Evolutionary conservation across 2,797 vertebrate genomes (phyloP).

Genomic region (Corythornis leucogaster): DNA sequence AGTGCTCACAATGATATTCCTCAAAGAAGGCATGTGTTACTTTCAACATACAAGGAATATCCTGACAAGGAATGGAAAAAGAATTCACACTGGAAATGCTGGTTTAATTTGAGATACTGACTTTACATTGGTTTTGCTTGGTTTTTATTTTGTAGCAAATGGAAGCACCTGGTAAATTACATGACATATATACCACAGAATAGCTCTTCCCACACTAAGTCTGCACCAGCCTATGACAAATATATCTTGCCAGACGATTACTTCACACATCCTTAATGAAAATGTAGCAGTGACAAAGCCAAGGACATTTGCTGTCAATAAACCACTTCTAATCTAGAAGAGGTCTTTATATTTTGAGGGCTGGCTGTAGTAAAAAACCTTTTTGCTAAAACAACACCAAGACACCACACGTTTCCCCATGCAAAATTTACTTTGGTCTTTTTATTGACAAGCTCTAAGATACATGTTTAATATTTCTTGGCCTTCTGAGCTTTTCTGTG

Average conservation of each 20-base stretch:
- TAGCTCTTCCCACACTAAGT: not conserved
- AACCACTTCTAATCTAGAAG: not conserved
- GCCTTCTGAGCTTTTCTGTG: not conserved
- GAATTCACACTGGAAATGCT: not conserved
- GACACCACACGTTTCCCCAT: not conserved
- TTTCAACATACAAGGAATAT: not conserved
- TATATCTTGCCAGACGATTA: not conserved
- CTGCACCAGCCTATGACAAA: not conserved
- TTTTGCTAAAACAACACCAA: not conserved
- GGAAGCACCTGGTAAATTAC: not conserved
- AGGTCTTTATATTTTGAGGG: not conserved
- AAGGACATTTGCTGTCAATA: slow-evolving; percentile 2
- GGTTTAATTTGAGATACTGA: not conserved
- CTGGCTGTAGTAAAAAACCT: not conserved
- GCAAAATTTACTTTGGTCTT: not conserved
- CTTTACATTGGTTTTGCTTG: not conserved
- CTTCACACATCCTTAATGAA: not conserved
- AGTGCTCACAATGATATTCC: not conserved
- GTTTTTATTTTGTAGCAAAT: not conserved
- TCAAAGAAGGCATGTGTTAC: not conserved
- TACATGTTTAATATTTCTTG: not conserved
- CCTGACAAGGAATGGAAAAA: not conserved
- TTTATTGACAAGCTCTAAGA: not conserved
- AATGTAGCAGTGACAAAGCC: not conserved
- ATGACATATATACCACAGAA: not conserved